phyloP scores from a whole-genome alignment of 35 echinoderm and acorn worm species.

The Hemicentrotus pulcherrimus region DNA sequence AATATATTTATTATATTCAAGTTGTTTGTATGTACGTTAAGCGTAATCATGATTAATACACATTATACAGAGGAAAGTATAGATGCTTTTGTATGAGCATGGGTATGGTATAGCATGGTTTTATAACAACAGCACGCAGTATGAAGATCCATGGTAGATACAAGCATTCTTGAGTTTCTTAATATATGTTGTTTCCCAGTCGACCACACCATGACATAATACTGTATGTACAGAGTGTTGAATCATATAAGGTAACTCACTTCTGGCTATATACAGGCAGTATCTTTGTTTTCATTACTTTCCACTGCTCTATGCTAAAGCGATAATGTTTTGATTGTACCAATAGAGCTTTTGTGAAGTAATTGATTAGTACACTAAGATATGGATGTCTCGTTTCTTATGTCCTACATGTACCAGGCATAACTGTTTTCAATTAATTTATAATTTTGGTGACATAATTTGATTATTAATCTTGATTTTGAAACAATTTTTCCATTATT shows the following conservation, averaged over 20 bases:
- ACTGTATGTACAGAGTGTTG: too few relatives aligned
- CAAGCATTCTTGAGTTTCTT: neutral
- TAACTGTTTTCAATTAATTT: neutral
- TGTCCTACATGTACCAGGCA: too few relatives aligned
- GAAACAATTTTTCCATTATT: neutral
- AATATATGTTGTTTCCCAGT: neutral
- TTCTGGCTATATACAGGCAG: too few relatives aligned
- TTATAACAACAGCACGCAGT: neutral
- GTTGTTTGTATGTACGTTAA: too few relatives aligned
- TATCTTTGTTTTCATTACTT: neutral
- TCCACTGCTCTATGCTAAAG: neutral
- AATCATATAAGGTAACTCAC: too few relatives aligned
- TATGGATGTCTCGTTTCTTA: neutral
- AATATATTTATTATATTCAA: neutral
- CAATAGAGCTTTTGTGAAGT: neutral
- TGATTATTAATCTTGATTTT: neutral
- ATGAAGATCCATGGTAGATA: neutral
- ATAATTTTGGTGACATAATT: neutral
- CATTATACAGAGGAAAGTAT: neutral
- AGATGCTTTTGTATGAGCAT: neutral
- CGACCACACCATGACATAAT: neutral
- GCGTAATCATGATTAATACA: neutral
- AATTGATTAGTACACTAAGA: neutral
- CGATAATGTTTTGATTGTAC: neutral
- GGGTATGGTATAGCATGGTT: neutral